Evolutionary conservation across 2,113 vertebrate genomes (phyloP).

Genomic region (rabbit (Oryctolagus cuniculus)): mOryCun1.1 NC_091432.1:193993501-193994000

Average conservation of each 20-base stretch:
- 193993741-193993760: neutral
- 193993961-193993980: too few species aligned
- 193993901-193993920: too few species aligned
- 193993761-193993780: neutral
- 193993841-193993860: neutral
- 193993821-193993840: rapidly evolving
- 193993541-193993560: neutral
- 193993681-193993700: neutral
- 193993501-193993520: neutral
- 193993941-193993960: too few species aligned
- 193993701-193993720: neutral
- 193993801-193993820: neutral
- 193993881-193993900: too few species aligned
- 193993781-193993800: neutral
- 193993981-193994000: too few species aligned
- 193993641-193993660: neutral
- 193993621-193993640: neutral
- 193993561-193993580: neutral
- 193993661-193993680: neutral
- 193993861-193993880: too few species aligned
- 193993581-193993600: neutral
- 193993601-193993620: neutral
- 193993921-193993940: too few species aligned
- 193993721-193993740: neutral
- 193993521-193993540: neutral